Evolutionary conservation across 2,797 vertebrate genomes (phyloP), one percentile per base, ranked within the genome.

Genomic region (Lophius americanus): DNA sequence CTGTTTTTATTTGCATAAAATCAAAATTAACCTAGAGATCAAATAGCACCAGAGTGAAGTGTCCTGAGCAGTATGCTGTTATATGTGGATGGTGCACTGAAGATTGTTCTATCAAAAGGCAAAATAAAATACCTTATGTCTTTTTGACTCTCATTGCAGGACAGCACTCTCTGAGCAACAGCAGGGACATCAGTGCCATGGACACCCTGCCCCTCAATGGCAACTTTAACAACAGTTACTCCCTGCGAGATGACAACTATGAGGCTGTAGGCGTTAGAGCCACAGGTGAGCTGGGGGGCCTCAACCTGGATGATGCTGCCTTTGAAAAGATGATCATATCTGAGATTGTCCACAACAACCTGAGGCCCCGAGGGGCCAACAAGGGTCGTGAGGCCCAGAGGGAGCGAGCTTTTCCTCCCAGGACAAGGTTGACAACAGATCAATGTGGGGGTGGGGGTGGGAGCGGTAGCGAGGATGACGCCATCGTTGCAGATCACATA

Each of bases 281-380:
- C 59, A 77, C 92, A 4, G 93, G 95, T 74, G 96, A 96, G 91
- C 95, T 90, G 68, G 90, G 96, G 91, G 94, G 94, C 83, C 95
- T 97, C 82, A 95, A 94, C 91, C 93, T 99, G 93, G 96, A 98
- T 73, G 97, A 99, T 60, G 94, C 94, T 0, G 95, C 97, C 75
- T 98, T 99, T 63, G 98, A 99, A 92, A 99, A 99, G 90, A 99
- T 99, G 98, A 99, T 99, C 90, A 99, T 99, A 92, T 99, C 98
- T 12, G 97, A 99, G 76, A 94, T 99, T 82, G 98, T 99, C 82
- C 97, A 99, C 92, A 99, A 98, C 92, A 98, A 99, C 92, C 94
- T 99, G 14, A 93, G 97, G 82, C 95, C 96, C 83, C 93, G 93
- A 83, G 69, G 92, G 93, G 90, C 91, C 86, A 81, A 87, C 58